A percentile compares a stretch with the other conserved stretches of the same genome.
These are phyloP conservation scores for Phalangium opilio DNA, from an alignment of 2,888 invertebrate genomes.

Conservation along the genomic window DNA sequence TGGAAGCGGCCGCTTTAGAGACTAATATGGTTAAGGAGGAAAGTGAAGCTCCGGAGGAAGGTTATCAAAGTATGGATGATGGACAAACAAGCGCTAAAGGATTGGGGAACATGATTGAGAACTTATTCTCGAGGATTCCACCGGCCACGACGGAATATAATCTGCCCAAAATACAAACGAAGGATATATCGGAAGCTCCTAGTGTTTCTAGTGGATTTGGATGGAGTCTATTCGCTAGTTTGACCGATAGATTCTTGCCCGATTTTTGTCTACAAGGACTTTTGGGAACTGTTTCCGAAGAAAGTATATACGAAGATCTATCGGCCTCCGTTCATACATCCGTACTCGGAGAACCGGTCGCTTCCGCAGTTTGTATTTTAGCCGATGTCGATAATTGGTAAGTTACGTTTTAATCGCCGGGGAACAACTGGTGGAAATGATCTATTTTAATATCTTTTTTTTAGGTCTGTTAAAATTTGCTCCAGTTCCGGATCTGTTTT, in stretches of 20 bases:
- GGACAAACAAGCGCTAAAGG: background rate
- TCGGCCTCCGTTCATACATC: slow-evolving; percentile 29
- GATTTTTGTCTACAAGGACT: slow-evolving; percentile 35
- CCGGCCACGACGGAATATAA: slow-evolving; percentile 1
- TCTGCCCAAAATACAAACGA: too few species aligned
- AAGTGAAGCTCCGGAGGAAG: slow-evolving; percentile 10
- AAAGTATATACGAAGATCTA: slow-evolving; percentile 28
- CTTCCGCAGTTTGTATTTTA: slow-evolving; percentile 66
- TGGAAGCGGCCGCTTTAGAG: too few species aligned
- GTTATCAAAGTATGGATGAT: slow-evolving; percentile 18
- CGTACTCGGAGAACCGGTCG: slow-evolving; percentile 44
- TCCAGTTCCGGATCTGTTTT: too few species aligned
- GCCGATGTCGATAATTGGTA: slow-evolving; percentile 68
- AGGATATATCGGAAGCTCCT: too few species aligned
- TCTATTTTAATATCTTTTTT: too few species aligned
- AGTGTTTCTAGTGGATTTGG: slow-evolving; percentile 29
- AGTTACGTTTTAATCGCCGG: slow-evolving; percentile 25
- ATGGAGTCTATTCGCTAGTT: slow-evolving; percentile 30
- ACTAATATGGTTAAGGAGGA: too few species aligned
- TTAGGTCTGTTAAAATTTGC: too few species aligned
- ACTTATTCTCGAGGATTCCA: background rate
- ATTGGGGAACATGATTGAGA: too few species aligned
- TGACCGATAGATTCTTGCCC: slow-evolving; percentile 30
- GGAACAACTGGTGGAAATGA: too few species aligned
- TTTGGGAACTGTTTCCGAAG: slow-evolving; percentile 25